Conservation (phyloP, 2,888 invertebrate species). For the Agrilus mali region DNA sequence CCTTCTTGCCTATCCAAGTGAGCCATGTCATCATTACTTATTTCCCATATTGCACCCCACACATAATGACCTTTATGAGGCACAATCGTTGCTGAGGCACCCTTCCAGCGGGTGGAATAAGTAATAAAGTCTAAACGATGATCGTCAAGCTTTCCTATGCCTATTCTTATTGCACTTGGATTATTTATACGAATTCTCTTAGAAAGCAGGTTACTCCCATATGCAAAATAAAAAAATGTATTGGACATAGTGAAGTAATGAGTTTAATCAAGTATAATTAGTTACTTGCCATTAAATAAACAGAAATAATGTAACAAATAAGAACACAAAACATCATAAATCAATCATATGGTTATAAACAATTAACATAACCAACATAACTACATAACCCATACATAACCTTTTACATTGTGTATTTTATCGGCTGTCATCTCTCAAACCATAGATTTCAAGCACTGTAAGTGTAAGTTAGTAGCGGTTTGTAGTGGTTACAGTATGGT, state of each 20-base stretch:
- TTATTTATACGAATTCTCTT: constrained; percentile 71
- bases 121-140: constrained; percentile 57
- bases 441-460: too few species aligned
- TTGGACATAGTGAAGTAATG: constrained; percentile 16
- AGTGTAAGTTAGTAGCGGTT: too few species aligned
- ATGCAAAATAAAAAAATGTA: constrained; percentile 74
- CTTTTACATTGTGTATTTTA: too few species aligned
- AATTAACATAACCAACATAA: too few species aligned
- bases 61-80: constrained; percentile 40
- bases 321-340: too few species aligned
- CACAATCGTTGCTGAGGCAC: constrained; percentile 71
- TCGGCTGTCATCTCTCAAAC: too few species aligned
- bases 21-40: constrained; percentile 46
- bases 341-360: too few species aligned
- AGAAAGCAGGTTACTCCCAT: constrained; percentile 75
- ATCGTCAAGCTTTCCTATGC: constrained; percentile 54
- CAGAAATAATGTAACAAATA: too few species aligned
- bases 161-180: constrained; percentile 56
- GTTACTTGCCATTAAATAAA: too few species aligned
- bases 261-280: too few species aligned
- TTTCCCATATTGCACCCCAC: constrained; percentile 73
- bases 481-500: too few species aligned
- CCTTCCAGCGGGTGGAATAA: constrained; percentile 60
- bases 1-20: constrained; percentile 66
- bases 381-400: too few species aligned